Base-by-base conservation (phyloP, 37 sponge, comb jelly and placozoan species). In the Petrosia ficiformis region DNA sequence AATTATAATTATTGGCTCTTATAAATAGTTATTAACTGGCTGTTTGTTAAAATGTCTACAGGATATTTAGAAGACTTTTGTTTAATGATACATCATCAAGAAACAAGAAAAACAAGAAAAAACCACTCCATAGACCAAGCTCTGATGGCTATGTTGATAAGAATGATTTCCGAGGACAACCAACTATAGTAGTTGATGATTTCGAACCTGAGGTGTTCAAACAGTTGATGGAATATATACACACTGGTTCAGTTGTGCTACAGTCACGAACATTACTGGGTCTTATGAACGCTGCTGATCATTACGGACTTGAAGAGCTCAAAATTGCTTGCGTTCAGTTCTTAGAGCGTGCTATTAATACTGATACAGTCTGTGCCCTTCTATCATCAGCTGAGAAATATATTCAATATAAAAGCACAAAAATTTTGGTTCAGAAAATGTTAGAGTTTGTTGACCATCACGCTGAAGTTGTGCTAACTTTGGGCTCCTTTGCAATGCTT, bases 211-310 rank as follows among this genome's bases (percentile, higher is more conserved):
- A 84, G 33, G 88, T 88, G 10, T 97, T 97, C 85, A 93, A 90
- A 65, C 89, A 86, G 65, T 81, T 97, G 41, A 72, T 97, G 1
- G 82, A 93, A 42, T 97, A 90, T 68, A 83, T 82, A 0, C 97
- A 97, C 82, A 93, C 92, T 0, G 97, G 97, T 0, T 69, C 74
- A 1, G 87, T 93, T 41, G 76, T 76, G n/a, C 70, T 97, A 28
- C 92, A 97, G 72, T 89, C 94, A 4, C 72, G 92, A 19, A 93
- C 87, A 14, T 70, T 97, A 37, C 80, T 92, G 0, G 97, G 97
- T 3, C 84, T 97, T 1, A 89, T 93, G 80, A 97, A 97, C 56
- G 97, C 97, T 31, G 85, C 94, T 35, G 94, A 97, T 78, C 92
- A 97, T 60, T 97, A 84, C 64, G 89, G 87, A 1, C 82, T 97